These are phyloP conservation scores for Plotosus lineatus DNA, from an alignment of 2,113 vertebrate genomes.

Conservation along the genomic window DNA sequence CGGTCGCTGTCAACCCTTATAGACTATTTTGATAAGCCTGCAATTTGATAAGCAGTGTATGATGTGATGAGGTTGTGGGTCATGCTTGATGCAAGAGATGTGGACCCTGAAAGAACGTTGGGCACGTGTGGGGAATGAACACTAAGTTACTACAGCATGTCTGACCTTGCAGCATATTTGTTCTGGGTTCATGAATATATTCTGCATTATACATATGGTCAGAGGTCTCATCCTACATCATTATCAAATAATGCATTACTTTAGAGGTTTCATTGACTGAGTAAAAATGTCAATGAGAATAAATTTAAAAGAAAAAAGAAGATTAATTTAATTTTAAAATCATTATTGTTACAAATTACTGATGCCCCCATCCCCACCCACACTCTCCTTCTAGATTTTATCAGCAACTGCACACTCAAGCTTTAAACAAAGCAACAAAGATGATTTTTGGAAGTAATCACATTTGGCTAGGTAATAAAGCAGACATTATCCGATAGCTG, in stretches of 20 bases:
- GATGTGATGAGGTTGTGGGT: constrained; percentile 24
- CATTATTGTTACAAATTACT: not conserved
- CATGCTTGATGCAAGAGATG: constrained; percentile 15
- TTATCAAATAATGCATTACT: constrained; percentile 45
- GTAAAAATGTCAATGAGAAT: not conserved
- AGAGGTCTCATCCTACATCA: constrained; percentile 46
- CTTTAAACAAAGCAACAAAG: constrained; percentile 18
- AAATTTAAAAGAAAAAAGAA: not conserved
- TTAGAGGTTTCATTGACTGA: constrained; percentile 26
- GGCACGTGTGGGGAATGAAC: constrained; percentile 35
- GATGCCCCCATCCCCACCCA: too few species aligned
- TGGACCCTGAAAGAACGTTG: constrained; percentile 33
- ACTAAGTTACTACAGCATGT: constrained; percentile 35
- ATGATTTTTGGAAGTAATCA: constrained; percentile 31
- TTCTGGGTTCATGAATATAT: constrained; percentile 47
- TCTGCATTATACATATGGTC: constrained; percentile 31
- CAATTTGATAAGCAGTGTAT: constrained; percentile 33
- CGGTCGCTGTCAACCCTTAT: not conserved
- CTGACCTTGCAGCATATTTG: constrained; percentile 52
- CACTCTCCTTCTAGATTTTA: not conserved
- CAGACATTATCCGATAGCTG: constrained; percentile 20
- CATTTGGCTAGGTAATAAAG: not conserved
- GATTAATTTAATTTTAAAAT: not conserved
- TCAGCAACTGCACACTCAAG: not conserved
- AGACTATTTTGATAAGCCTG: constrained; percentile 4